Conservation (phyloP, 2,888 invertebrate genomes). For the Myopa testacea region DNA sequence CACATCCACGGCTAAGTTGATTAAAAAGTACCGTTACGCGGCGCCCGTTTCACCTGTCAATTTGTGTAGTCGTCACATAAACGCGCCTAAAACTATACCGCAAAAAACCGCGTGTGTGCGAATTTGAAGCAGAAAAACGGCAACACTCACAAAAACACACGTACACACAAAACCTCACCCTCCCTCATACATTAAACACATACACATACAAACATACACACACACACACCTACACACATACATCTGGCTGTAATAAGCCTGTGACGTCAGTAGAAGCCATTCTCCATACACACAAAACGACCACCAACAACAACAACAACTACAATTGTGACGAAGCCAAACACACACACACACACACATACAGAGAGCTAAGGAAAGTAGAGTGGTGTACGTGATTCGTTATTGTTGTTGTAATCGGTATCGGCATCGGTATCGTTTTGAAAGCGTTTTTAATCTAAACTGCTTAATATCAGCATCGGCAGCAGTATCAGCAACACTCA, state of each 20-base stretch:
- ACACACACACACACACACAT: slow-evolving; percentile 21
- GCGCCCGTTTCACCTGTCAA: slow-evolving; percentile 21
- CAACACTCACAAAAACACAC: slow-evolving; percentile 9
- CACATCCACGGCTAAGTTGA: slow-evolving; percentile 12
- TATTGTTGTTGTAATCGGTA: slow-evolving; percentile 14
- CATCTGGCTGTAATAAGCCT: not conserved
- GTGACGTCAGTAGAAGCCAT: slow-evolving; percentile 31
- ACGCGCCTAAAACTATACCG: slow-evolving; percentile 37
- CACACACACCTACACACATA: slow-evolving; percentile 23
- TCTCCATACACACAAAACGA: not conserved
- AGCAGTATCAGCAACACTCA: slow-evolving; percentile 27
- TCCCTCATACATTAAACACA: slow-evolving; percentile 18
- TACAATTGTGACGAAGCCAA: not conserved
- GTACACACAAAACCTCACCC: slow-evolving; percentile 3
- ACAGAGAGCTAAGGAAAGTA: slow-evolving; percentile 29
- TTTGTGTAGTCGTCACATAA: slow-evolving; percentile 11
- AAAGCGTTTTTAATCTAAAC: slow-evolving; percentile 23
- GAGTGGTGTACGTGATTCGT: slow-evolving; percentile 34
- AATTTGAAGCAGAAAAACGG: not conserved
- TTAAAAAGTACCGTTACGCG: slow-evolving; percentile 13
- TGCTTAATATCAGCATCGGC: slow-evolving; percentile 22
- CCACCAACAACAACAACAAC: not conserved
- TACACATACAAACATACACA: slow-evolving; percentile 6
- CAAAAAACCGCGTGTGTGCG: not conserved
- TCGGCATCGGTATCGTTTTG: slow-evolving; percentile 4